These are phyloP conservation scores for Parapsyche elsis DNA, from an alignment of 1,140 invertebrate genomes.

Conservation along the genomic window DNA sequence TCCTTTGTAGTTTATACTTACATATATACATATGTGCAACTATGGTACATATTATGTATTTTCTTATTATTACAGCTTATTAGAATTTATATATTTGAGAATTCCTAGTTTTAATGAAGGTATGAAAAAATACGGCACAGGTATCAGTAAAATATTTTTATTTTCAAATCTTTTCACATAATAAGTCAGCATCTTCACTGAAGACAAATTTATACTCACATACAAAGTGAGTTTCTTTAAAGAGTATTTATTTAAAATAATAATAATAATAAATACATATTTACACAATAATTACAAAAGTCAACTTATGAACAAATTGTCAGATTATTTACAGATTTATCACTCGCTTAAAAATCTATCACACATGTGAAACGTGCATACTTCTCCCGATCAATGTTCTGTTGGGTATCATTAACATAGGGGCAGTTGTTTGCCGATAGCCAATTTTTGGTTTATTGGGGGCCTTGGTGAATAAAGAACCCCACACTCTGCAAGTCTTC, in stretches of 20 bases:
- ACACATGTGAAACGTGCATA: conserved; percentile 64
- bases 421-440: conserved; percentile 57
- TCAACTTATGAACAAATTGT: not conserved
- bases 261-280: conserved; percentile 27
- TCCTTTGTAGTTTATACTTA: too few relatives aligned
- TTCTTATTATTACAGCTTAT: too few relatives aligned
- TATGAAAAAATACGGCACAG: conserved; percentile 3
- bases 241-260: conserved; percentile 50
- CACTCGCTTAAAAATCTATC: conserved; percentile 41
- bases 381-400: conserved; percentile 63
- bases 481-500: conserved; percentile 87
- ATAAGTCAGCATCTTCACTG: conserved; percentile 65
- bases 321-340: not conserved
- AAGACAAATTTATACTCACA: conserved; percentile 59
- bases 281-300: conserved; percentile 11
- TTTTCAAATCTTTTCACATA: conserved; percentile 61
- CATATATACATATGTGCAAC: too few relatives aligned
- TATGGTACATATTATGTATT: too few relatives aligned
- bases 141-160: conserved; percentile 47
- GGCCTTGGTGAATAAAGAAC: conserved; percentile 65
- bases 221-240: conserved; percentile 4
- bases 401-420: conserved; percentile 58
- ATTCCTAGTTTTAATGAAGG: too few relatives aligned
- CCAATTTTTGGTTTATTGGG: conserved; percentile 57
- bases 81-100: too few relatives aligned